Conservation (phyloP, 1,140 invertebrate genomes). For the Oncopeltus fasciatus region DNA sequence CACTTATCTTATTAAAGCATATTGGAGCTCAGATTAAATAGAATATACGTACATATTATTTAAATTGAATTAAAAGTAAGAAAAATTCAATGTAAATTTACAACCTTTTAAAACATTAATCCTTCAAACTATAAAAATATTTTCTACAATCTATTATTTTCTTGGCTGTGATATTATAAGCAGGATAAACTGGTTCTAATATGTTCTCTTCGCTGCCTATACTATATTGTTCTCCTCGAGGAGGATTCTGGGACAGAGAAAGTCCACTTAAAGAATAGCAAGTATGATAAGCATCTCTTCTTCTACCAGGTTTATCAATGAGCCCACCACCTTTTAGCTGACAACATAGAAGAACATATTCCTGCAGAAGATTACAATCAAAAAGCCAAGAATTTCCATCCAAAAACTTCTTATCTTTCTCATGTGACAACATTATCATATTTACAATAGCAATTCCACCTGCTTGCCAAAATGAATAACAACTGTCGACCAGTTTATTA, state of each 20-base stretch:
- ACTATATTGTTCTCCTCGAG: neutral
- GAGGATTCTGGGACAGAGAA: constrained; percentile 78
- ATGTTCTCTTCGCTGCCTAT: constrained; percentile 8
- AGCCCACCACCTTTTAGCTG: constrained; percentile 81
- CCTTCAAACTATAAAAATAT: constrained; percentile 16
- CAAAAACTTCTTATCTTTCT: constrained; percentile 4
- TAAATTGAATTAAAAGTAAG: too few species aligned
- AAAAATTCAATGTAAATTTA: too few species aligned
- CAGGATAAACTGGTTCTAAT: constrained; percentile 18
- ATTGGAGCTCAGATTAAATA: too few species aligned
- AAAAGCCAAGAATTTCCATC: constrained; percentile 47
- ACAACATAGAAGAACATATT: constrained; percentile 88
- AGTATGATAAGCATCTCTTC: constrained; percentile 83
- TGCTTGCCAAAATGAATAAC: constrained; percentile 98
- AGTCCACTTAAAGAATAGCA: constrained; percentile 93
- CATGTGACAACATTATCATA: neutral
- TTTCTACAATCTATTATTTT: constrained; percentile 11
- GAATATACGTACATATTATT: too few species aligned
- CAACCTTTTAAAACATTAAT: too few species aligned
- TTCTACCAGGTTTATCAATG: constrained; percentile 68
- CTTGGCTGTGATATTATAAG: constrained; percentile 15
- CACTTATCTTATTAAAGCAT: too few species aligned
- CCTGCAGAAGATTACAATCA: constrained; percentile 74
- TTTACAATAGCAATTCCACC: neutral
- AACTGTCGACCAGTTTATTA: constrained; percentile 96